A percentile compares a stretch with the other conserved stretches of the same genome.
Evolutionary conservation across 53 echinoderm and acorn worm genomes (phyloP).

Genomic region (Astropecten irregularis): DNA sequence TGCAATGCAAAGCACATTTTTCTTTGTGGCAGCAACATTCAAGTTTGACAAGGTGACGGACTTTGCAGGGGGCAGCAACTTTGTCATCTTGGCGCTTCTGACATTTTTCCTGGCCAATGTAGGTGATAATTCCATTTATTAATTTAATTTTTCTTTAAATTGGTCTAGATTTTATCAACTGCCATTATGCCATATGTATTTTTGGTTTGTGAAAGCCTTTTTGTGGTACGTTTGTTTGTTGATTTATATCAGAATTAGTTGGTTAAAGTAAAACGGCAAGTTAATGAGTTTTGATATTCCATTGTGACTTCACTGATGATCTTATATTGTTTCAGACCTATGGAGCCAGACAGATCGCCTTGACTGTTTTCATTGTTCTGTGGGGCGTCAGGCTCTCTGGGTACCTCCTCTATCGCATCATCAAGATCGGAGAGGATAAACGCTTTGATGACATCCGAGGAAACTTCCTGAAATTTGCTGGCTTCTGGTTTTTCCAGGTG

Average conservation of each 20-base stretch:
- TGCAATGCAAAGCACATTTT: slow-evolving; percentile 74
- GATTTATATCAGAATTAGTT: too few species aligned
- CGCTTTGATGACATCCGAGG: slow-evolving; percentile 75
- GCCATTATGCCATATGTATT: too few species aligned
- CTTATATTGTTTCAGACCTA: slow-evolving; percentile 60
- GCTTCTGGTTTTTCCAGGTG: slow-evolving; percentile 89
- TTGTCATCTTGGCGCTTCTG: slow-evolving; percentile 79
- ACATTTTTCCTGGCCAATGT: slow-evolving; percentile 82
- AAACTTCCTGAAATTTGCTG: slow-evolving; percentile 77
- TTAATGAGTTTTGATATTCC: too few species aligned
- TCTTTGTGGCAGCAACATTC: slow-evolving; percentile 77
- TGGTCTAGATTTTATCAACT: too few species aligned
- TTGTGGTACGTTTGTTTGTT: too few species aligned
- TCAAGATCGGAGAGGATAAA: slow-evolving; percentile 87
- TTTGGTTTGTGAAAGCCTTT: too few species aligned
- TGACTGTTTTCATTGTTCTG: slow-evolving; percentile 57
- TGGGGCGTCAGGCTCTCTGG: slow-evolving; percentile 84
- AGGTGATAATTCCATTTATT: too few species aligned
- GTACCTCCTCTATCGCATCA: slow-evolving; percentile 80
- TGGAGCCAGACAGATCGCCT: slow-evolving; percentile 74
- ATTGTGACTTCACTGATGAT: too few species aligned
- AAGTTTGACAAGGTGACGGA: slow-evolving; percentile 96
- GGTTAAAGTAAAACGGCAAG: too few species aligned
- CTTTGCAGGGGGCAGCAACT: slow-evolving; percentile 91
- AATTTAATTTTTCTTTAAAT: too few species aligned